Evolutionary conservation across 2,797 vertebrate species (phyloP).

Genomic region (Parotocinclus haroldoi): DNA sequence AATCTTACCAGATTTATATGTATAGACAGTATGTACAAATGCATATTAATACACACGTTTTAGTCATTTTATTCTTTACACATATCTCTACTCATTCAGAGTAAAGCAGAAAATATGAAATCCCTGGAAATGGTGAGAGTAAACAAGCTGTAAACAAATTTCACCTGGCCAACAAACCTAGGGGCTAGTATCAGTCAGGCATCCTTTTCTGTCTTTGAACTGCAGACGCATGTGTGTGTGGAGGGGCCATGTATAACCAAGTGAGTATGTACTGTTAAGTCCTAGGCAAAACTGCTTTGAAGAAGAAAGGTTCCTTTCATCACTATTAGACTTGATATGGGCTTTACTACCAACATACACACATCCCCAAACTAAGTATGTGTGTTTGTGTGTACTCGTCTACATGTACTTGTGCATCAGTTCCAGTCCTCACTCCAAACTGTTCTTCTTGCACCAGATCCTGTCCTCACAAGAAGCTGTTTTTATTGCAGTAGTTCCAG

Average conservation of each 20-base stretch:
- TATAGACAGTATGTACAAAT: no score
- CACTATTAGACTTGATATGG: conserved; percentile 48
- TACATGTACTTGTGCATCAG: no score
- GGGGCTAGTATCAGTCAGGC: not conserved
- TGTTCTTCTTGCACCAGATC: no score
- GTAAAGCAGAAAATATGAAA: not conserved
- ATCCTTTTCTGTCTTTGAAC: conserved; percentile 25
- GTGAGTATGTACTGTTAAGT: not conserved
- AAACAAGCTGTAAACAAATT: conserved; percentile 34
- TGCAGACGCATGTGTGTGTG: conserved; percentile 1
- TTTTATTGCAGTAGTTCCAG: no score
- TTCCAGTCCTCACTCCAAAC: no score
- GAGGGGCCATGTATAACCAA: conserved; percentile 19
- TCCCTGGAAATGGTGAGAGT: conserved; percentile 6
- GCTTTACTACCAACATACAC: conserved; percentile 36
- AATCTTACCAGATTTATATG: no score
- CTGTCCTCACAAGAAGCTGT: no score
- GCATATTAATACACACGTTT: no score
- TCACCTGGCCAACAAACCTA: not conserved
- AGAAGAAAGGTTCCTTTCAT: conserved; percentile 60
- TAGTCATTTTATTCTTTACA: no score
- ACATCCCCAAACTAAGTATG: not conserved
- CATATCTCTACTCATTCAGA: no score
- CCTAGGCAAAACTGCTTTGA: conserved; percentile 52
- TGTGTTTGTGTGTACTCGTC: not conserved